Conservation (phyloP, 92 coral and sea anemone species). For the Palythoa caribaeorum region DNA sequence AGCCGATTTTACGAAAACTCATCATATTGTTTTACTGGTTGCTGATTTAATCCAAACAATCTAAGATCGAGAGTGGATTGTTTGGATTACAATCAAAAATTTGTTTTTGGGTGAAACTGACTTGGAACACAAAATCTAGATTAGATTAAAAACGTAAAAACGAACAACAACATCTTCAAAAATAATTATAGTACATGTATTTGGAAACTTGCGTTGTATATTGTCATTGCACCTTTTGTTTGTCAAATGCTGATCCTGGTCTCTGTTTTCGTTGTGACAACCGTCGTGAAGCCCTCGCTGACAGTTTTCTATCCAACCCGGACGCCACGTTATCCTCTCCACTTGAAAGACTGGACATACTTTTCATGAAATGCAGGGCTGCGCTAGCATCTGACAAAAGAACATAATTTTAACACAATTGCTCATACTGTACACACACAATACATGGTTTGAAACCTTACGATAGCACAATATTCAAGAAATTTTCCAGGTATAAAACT, state of each 20-base stretch:
- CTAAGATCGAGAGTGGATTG: no score
- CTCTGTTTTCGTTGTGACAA: constrained; percentile 20
- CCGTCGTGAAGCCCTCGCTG: constrained; percentile 23
- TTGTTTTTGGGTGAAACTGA: no score
- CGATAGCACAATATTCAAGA: no score
- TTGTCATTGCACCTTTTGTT: constrained; percentile 16
- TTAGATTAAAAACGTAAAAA: no score
- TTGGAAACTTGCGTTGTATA: neutral
- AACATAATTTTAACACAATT: neutral
- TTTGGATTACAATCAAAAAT: no score
- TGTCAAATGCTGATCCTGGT: constrained; percentile 41
- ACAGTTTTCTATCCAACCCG: constrained; percentile 64
- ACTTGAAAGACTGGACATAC: constrained; percentile 72
- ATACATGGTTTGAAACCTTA: neutral
- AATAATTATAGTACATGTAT: no score
- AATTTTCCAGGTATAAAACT: no score
- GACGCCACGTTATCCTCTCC: constrained; percentile 73
- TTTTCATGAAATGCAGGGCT: constrained; percentile 75
- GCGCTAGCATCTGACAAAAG: constrained; percentile 65
- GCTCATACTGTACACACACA: neutral
- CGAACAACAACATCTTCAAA: no score
- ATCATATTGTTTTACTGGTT: no score
- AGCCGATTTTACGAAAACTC: no score
- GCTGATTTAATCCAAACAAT: no score
- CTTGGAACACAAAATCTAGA: no score